Conservation (phyloP, 1,140 invertebrate genomes). For the Stratiolaelaps scimitus region DNA sequence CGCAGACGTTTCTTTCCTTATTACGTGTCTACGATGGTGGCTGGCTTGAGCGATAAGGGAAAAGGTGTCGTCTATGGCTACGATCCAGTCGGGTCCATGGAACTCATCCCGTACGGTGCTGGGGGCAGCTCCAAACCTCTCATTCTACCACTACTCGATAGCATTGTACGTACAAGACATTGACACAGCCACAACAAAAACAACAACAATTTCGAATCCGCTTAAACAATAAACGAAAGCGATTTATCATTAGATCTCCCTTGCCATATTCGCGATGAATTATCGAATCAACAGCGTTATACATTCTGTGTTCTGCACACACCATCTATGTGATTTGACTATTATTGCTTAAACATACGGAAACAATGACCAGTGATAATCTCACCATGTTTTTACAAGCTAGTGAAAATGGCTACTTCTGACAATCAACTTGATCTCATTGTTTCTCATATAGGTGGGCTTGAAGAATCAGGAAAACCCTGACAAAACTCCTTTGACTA, state of each 20-base stretch:
- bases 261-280: too few species aligned
- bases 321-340: too few species aligned
- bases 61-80: slow-evolving; percentile 36
- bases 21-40: slow-evolving; percentile 87
- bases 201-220: too few species aligned
- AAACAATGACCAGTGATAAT: too few species aligned
- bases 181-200: too few species aligned
- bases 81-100: slow-evolving; percentile 60
- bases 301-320: too few species aligned
- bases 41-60: slow-evolving; percentile 58
- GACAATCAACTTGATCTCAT: neutral
- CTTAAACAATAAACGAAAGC: too few species aligned
- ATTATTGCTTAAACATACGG: too few species aligned
- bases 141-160: slow-evolving; percentile 71
- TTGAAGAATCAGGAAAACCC: slow-evolving; percentile 61
- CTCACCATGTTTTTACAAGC: slow-evolving; percentile 21
- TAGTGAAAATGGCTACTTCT: neutral
- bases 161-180: slow-evolving; percentile 50
- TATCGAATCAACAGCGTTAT: too few species aligned
- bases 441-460: slow-evolving; percentile 52
- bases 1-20: slow-evolving; percentile 97
- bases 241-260: too few species aligned
- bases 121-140: slow-evolving; percentile 67
- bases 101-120: slow-evolving; percentile 61
- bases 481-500: slow-evolving; percentile 43